phyloP scores from a whole-genome alignment of 2,113 vertebrate genomes.

The Sinocyclocheilus anophthalmus region DNA sequence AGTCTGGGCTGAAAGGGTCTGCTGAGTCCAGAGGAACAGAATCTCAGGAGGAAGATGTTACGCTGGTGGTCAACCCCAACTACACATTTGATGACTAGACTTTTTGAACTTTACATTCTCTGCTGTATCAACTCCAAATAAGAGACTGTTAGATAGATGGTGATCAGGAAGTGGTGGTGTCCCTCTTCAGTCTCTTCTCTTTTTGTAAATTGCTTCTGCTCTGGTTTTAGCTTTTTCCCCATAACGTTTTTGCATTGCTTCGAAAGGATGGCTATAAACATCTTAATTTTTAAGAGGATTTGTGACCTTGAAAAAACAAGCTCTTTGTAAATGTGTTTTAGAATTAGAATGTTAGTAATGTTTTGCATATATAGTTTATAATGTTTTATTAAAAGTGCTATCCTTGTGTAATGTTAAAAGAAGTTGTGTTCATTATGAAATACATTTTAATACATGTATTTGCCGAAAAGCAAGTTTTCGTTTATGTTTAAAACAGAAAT shows the following conservation, averaged over 20 bases:
- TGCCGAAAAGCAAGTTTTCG: background rate
- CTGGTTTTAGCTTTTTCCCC: background rate
- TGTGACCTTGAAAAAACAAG: background rate
- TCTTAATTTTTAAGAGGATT: background rate
- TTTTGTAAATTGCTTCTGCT: slow-evolving; percentile 2
- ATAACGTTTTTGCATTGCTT: background rate
- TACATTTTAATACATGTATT: background rate
- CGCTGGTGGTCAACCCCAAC: slow-evolving; percentile 96
- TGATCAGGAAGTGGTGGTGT: background rate
- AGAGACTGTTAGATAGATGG: slow-evolving; percentile 8
- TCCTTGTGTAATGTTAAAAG: background rate
- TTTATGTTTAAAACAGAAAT: background rate
- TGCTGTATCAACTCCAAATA: background rate
- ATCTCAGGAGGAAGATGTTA: slow-evolving; percentile 78
- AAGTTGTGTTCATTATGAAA: slow-evolving; percentile 10
- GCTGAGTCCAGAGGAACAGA: slow-evolving; percentile 74
- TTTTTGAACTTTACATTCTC: background rate
- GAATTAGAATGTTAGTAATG: slow-evolving; percentile 31
- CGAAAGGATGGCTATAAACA: background rate
- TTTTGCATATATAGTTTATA: slow-evolving; percentile 28
- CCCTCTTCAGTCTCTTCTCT: background rate
- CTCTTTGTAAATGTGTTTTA: slow-evolving; percentile 69
- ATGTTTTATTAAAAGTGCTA: slow-evolving; percentile 21
- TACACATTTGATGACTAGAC: slow-evolving; percentile 90
- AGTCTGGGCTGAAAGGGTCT: slow-evolving; percentile 83